Conservation (phyloP, 2,113 vertebrate species). For the Tenrec ecaudatus region DNA sequence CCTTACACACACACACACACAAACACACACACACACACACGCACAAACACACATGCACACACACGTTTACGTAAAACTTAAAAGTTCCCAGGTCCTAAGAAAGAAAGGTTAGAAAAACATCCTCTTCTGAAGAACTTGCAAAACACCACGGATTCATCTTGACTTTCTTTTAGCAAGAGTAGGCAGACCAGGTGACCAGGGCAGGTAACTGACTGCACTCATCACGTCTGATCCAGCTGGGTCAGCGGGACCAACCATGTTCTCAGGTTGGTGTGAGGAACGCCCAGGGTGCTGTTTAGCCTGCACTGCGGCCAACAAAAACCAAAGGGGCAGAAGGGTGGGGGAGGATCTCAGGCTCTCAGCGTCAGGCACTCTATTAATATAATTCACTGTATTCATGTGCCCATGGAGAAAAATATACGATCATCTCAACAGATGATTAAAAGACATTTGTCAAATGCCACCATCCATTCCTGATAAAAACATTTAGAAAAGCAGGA, state of each 20-base stretch:
- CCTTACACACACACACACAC: too few species aligned
- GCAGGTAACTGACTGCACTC: rapidly evolving
- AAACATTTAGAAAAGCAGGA: neutral
- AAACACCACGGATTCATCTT: neutral
- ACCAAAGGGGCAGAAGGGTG: neutral
- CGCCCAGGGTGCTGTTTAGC: rapidly evolving
- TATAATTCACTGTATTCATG: neutral
- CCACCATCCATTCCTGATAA: neutral
- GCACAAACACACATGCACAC: too few species aligned
- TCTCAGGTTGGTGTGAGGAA: rapidly evolving
- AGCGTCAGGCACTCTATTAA: neutral
- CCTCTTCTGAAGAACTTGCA: neutral
- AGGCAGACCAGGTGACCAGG: rapidly evolving
- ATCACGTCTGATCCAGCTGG: neutral
- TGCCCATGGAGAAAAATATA: neutral
- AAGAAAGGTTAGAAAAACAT: neutral
- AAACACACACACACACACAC: too few species aligned
- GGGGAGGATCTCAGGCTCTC: neutral
- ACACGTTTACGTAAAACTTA: neutral
- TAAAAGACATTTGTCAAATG: conserved; percentile 38
- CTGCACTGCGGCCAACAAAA: rapidly evolving
- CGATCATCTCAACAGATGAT: neutral
- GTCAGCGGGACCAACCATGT: neutral
- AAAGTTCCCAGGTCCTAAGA: neutral
- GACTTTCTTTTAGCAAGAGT: too few species aligned